A percentile compares a stretch with the other conserved stretches of the same genome.
Conservation (phyloP, 37 sponge, comb jelly and placozoan species). For the Spongilla lacustris region DNA sequence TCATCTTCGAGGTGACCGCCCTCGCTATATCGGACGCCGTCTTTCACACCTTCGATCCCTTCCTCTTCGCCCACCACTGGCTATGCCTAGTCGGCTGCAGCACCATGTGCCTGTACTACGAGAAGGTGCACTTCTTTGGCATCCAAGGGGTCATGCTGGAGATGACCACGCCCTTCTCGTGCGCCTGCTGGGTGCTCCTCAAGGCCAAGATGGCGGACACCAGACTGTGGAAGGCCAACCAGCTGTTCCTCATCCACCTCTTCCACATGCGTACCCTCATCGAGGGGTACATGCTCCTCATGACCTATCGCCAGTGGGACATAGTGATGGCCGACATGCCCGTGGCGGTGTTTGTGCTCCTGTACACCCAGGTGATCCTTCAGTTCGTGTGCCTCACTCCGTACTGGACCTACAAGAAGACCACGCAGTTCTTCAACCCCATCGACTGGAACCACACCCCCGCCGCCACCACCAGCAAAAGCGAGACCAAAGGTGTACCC, state of each 20-base stretch:
- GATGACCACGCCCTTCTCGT: conserved; percentile 68
- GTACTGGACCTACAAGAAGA: conserved; percentile 80
- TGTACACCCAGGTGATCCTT: conserved; percentile 20
- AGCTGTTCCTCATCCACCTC: conserved; percentile 59
- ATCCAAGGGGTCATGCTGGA: conserved; percentile 52
- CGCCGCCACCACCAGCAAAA: no score
- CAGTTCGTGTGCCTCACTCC: conserved; percentile 62
- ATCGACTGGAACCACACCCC: conserved; percentile 72
- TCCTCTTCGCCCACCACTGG: conserved; percentile 40
- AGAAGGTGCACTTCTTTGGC: conserved; percentile 48
- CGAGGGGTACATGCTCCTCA: conserved; percentile 29
- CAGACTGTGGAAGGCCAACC: conserved; percentile 44
- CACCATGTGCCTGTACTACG: conserved; percentile 15
- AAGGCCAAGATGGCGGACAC: conserved; percentile 40
- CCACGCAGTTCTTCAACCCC: conserved; percentile 57
- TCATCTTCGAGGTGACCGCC: conserved; percentile 47
- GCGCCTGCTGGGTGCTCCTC: conserved; percentile 62
- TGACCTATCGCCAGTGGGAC: conserved; percentile 41
- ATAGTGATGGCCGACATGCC: conserved; percentile 34
- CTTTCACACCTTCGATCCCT: conserved; percentile 34
- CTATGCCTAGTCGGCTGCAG: conserved; percentile 34
- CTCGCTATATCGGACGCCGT: conserved; percentile 19
- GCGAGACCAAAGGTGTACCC: background rate
- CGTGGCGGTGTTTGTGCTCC: background rate
- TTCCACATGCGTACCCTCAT: conserved; percentile 63